A percentile compares a stretch with the other conserved stretches of the same genome.
These are phyloP conservation scores for Synanthedon formicaeformis DNA, from an alignment of 2,888 invertebrate genomes.

Conservation along the genomic window DNA sequence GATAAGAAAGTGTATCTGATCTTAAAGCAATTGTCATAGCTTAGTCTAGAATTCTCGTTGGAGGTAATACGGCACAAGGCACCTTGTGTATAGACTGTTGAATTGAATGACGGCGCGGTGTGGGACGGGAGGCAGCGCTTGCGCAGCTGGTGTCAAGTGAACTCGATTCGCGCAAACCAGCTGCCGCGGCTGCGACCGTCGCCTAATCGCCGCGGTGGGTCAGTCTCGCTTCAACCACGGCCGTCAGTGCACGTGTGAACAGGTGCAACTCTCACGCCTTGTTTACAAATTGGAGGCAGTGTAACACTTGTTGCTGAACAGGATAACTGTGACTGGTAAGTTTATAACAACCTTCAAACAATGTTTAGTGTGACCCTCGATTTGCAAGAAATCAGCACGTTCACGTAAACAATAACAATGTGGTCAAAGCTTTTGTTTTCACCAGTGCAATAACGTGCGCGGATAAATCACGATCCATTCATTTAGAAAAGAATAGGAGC, in stretches of 20 bases:
- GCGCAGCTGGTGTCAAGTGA: slow-evolving; percentile 24
- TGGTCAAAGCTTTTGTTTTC: slow-evolving; percentile 41
- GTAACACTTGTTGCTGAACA: slow-evolving; percentile 31
- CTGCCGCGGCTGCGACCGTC: slow-evolving; percentile 1
- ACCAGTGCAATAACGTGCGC: slow-evolving; percentile 1
- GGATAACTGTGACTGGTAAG: slow-evolving; percentile 56
- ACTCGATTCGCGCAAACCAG: slow-evolving; percentile 35
- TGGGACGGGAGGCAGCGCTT: slow-evolving; percentile 7
- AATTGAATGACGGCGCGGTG: neutral
- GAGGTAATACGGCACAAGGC: no score
- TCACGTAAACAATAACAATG: slow-evolving; percentile 33
- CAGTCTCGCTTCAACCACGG: slow-evolving; percentile 42
- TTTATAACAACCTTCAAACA: slow-evolving; percentile 6
- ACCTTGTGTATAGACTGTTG: neutral
- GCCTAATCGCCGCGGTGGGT: neutral
- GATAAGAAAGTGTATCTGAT: no score
- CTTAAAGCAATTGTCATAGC: no score
- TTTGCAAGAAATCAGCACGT: slow-evolving; percentile 4
- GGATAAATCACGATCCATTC: no score
- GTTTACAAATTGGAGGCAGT: slow-evolving; percentile 56
- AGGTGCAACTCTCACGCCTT: slow-evolving; percentile 18
- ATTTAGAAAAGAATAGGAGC: no score
- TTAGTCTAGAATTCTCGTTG: no score
- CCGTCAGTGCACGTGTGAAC: slow-evolving; percentile 31
- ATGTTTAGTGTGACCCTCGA: neutral